Conservation (phyloP, 2,113 vertebrate genomes). For the Chionis minor region DNA sequence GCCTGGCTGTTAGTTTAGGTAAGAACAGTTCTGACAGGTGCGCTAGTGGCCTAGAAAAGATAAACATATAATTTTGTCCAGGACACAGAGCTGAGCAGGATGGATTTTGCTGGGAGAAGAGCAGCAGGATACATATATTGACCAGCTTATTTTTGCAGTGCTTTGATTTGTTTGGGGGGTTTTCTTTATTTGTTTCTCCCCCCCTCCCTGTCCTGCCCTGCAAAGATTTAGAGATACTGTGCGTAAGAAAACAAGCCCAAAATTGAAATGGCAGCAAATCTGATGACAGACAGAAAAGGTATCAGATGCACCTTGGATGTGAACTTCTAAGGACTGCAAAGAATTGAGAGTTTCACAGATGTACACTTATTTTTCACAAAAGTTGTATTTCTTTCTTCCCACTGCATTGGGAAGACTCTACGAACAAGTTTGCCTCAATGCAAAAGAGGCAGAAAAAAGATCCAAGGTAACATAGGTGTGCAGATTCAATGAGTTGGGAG, state of each 20-base stretch:
- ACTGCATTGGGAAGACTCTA: neutral
- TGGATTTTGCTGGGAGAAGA: neutral
- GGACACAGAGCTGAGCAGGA: neutral
- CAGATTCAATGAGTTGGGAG: neutral
- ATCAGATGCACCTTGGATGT: neutral
- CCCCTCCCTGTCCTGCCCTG: rapidly evolving
- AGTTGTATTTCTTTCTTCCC: neutral
- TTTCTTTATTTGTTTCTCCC: neutral
- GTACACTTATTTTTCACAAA: neutral
- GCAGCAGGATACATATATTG: neutral
- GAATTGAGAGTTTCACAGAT: neutral
- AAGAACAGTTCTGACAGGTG: neutral
- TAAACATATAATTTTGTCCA: neutral
- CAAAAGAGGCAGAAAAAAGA: neutral
- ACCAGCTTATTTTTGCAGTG: neutral
- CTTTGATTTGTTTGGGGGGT: neutral
- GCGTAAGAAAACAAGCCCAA: neutral
- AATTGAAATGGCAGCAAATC: neutral
- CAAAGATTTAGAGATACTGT: neutral
- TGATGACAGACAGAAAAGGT: neutral
- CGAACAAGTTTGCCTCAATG: neutral
- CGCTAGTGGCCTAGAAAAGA: neutral
- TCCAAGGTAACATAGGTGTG: neutral
- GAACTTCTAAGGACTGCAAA: neutral
- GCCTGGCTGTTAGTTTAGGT: neutral